A percentile compares a stretch with the other conserved stretches of the same genome.
These are phyloP conservation scores for Urocyon cinereoargenteus DNA, from an alignment of 2,797 vertebrate species.

Conservation along the genomic window DNA sequence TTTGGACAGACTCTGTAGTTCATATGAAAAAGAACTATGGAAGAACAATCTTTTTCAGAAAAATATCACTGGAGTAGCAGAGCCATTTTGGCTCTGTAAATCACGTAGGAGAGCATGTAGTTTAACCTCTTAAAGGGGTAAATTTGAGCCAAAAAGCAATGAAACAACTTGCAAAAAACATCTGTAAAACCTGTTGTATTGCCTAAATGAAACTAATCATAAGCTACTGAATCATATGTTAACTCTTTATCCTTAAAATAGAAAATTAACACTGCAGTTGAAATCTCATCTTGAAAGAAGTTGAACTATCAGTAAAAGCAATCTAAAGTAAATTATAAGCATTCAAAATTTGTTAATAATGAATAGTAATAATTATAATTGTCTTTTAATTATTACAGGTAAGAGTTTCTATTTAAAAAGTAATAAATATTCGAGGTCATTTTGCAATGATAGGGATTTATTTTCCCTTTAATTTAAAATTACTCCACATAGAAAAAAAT, in stretches of 20 bases:
- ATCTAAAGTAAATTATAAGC: neutral
- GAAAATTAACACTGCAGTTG: slow-evolving; percentile 10
- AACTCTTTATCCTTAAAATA: neutral
- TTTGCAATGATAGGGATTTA: neutral
- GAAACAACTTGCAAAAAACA: slow-evolving; percentile 30
- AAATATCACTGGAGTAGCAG: slow-evolving; percentile 53
- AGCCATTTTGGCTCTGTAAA: slow-evolving; percentile 48
- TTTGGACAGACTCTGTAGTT: slow-evolving; percentile 65
- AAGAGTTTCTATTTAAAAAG: neutral
- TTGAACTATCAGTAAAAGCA: neutral
- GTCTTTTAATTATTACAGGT: slow-evolving; percentile 33
- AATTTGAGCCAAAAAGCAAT: neutral
- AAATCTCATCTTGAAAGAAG: neutral
- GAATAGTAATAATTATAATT: neutral
- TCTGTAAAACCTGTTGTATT: neutral
- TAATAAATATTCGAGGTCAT: neutral
- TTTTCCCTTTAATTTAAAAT: neutral
- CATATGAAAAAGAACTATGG: slow-evolving; percentile 60
- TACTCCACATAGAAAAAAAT: slow-evolving; percentile 30
- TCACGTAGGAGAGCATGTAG: slow-evolving; percentile 43
- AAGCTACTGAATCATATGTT: neutral
- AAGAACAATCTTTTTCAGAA: slow-evolving; percentile 55
- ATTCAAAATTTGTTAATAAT: slow-evolving; percentile 41
- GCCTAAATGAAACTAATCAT: slow-evolving; percentile 34
- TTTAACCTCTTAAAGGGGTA: slow-evolving; percentile 31